Conservation (phyloP, 2,888 invertebrate species). For the Congeria kusceri region DNA sequence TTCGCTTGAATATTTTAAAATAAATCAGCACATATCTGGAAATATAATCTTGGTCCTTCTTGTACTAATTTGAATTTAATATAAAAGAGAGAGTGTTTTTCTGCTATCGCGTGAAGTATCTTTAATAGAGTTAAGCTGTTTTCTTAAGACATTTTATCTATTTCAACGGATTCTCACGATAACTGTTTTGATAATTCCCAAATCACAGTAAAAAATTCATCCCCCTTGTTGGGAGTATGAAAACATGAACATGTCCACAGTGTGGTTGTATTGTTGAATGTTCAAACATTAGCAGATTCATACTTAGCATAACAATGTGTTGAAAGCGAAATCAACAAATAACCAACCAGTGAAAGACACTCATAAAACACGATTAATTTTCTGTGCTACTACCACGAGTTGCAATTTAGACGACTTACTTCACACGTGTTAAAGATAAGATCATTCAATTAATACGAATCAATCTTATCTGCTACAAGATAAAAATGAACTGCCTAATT, state of each 20-base stretch:
- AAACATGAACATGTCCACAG: no score
- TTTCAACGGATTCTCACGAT: not conserved
- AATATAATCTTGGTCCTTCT: no score
- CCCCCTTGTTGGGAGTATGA: no score
- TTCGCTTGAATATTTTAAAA: no score
- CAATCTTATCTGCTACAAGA: not conserved
- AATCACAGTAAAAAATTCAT: no score
- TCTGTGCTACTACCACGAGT: not conserved
- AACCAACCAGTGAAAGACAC: constrained; percentile 13
- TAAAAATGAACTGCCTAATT: no score
- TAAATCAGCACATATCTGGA: no score
- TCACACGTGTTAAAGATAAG: not conserved
- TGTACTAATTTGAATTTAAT: no score
- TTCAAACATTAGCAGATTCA: not conserved
- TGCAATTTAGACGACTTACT: not conserved
- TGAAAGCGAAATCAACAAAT: constrained; percentile 32
- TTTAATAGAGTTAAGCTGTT: not conserved
- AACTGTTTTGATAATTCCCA: no score
- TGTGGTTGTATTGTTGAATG: no score
- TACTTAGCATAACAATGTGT: constrained; percentile 25
- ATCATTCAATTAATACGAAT: not conserved
- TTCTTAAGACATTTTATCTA: constrained; percentile 2
- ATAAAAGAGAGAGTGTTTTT: no score
- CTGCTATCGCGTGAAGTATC: not conserved
- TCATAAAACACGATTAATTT: constrained; percentile 41